Evolutionary conservation across 2,888 invertebrate species (phyloP).

Genomic region (Odontomyia ornata): DNA sequence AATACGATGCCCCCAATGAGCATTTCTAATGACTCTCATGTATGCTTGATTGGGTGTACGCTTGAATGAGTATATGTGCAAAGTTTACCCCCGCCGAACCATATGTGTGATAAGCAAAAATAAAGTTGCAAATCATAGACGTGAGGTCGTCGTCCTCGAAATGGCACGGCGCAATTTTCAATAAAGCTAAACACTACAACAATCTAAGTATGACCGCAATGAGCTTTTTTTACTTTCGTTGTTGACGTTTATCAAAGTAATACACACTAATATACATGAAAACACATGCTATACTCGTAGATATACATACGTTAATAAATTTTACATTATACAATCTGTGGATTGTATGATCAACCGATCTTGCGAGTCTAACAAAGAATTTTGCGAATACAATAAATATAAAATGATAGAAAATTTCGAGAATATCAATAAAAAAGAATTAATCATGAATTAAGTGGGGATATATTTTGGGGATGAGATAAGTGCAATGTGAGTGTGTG

Average conservation of each 20-base stretch:
- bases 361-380: not conserved
- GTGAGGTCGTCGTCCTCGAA: constrained; percentile 22
- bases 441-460: too few relatives aligned
- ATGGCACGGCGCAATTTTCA: constrained; percentile 38
- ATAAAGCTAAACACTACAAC: constrained; percentile 23
- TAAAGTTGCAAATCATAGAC: constrained; percentile 37
- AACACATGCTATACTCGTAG: not conserved
- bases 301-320: too few relatives aligned
- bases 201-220: constrained; percentile 5
- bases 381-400: not conserved
- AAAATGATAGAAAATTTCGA: too few relatives aligned
- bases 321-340: not conserved
- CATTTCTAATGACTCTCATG: not conserved
- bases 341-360: not conserved
- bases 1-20: not conserved
- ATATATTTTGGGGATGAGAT: too few relatives aligned
- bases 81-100: not conserved
- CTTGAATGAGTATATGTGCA: too few relatives aligned
- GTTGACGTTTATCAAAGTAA: not conserved
- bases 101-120: constrained; percentile 31
- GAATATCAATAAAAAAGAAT: too few relatives aligned
- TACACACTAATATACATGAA: not conserved
- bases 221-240: not conserved
- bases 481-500: too few relatives aligned
- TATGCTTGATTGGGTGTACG: not conserved